These are phyloP conservation scores for Guaruba guarouba DNA, from an alignment of 2,113 vertebrate species.

Conservation along the genomic window DNA sequence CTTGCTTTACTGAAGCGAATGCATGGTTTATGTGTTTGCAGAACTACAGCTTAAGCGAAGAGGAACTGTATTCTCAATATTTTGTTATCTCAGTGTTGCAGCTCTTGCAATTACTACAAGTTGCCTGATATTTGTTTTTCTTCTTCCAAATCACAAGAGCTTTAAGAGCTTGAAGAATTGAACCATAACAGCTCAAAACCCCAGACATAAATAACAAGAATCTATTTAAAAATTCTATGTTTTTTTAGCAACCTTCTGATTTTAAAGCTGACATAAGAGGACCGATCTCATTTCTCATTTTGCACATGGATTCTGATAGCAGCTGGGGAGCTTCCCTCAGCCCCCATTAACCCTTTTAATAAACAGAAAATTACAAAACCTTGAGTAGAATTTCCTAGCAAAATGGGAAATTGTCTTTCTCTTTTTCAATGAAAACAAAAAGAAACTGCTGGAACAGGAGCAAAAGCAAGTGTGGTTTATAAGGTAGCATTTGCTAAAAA, in stretches of 20 bases:
- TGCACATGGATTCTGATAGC: background rate
- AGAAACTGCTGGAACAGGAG: background rate
- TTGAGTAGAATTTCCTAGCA: background rate
- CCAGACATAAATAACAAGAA: slow-evolving; percentile 32
- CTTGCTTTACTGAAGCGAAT: background rate
- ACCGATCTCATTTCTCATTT: background rate
- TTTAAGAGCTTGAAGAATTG: slow-evolving; percentile 46
- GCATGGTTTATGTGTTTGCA: background rate
- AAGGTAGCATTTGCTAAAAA: background rate
- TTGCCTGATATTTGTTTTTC: slow-evolving; percentile 55
- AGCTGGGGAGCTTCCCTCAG: background rate
- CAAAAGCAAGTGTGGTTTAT: background rate
- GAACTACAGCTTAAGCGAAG: background rate
- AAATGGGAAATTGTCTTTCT: background rate
- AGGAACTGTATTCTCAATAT: slow-evolving; percentile 2
- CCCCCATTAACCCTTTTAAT: background rate
- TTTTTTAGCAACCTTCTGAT: slow-evolving; percentile 32
- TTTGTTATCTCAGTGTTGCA: slow-evolving; percentile 55
- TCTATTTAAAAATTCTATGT: background rate
- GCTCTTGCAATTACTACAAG: slow-evolving; percentile 53
- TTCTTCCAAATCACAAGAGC: slow-evolving; percentile 35
- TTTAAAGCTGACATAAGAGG: background rate
- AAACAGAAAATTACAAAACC: background rate
- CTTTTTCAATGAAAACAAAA: background rate
- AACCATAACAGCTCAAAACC: slow-evolving; percentile 42